Base-by-base conservation (phyloP, 2,888 invertebrate species). In the Colletes collaris region DNA sequence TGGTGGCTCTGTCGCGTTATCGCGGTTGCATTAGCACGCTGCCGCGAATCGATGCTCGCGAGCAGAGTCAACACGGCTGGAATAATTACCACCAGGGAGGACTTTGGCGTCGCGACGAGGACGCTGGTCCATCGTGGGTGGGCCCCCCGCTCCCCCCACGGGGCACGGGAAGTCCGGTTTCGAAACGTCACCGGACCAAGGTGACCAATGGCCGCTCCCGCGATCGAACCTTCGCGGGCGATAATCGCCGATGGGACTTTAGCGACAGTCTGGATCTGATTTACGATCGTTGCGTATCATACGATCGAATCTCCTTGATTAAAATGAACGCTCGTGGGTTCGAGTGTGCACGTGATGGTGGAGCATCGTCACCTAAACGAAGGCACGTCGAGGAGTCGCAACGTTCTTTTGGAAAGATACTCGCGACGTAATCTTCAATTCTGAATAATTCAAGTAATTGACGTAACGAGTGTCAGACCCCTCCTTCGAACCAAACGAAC, bases 21-120 rank as follows among this genome's bases (percentile, higher is more conserved):
- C 87, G 62, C 58, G 16, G 56, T 55, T 59, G 68, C 75, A 78
- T 85, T 85, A 85, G 68, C 86, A 78, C 44, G 71, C 67, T 74
- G 49, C 60, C 76, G 85, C 82, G 81, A 84, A 83, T 75, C 70
- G 55, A 75, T 64, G 67, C 50, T 53, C 60, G 78, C 85, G 70
- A 69, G 76, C 76, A 74, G 84, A 81, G 71, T 85, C 84, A 85
- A 85, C 76, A 85, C 7, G 40, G 55, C 27, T 50, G 71, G 58
- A 37, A 46, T 72, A 66, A 4, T 70, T 72, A 52, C 50, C 55
- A 55, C 7, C 27, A 16, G 67, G 76, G 59, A 68, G 56, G 71
- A 72, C 64, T 79, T 64, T 44, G 64, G 37, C 49, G 19, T 58
- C 66, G 56, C 60, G 16, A 60, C 62, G 44, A 68, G 58, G 66